Percentiles rank a stretch among this genome's conserved stretches.
These are phyloP conservation scores for Macquaria ambigua DNA, from an alignment of 2,113 vertebrate genomes.

Conservation along the genomic window DNA sequence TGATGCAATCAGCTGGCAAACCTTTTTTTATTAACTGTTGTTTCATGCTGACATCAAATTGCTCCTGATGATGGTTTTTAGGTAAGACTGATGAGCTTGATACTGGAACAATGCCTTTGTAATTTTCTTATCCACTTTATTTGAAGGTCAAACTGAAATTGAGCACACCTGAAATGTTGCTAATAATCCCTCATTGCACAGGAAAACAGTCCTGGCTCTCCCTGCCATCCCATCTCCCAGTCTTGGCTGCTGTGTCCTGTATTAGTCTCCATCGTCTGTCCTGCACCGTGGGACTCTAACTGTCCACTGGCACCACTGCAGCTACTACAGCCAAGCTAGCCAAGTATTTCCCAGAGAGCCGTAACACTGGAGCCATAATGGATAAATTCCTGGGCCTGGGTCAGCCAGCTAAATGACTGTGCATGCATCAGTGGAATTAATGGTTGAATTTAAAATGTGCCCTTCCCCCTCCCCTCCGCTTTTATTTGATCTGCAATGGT, in stretches of 20 bases:
- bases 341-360: slow-evolving; percentile 33
- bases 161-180: no score
- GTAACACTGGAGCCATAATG: slow-evolving; percentile 39
- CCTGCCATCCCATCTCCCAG: slow-evolving; percentile 9
- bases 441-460: slow-evolving; percentile 22
- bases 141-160: no score
- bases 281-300: slow-evolving; percentile 28
- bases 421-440: slow-evolving; percentile 38
- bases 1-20: no score
- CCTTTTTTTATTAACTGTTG: no score
- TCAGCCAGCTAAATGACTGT: slow-evolving; percentile 34
- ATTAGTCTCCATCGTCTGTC: slow-evolving; percentile 49
- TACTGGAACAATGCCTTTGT: no score
- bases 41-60: no score
- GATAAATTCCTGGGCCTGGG: slow-evolving; percentile 39
- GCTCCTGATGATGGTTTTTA: no score
- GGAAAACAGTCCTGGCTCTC: not conserved
- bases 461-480: not conserved
- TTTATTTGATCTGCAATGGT: slow-evolving; percentile 45
- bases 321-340: slow-evolving; percentile 23
- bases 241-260: slow-evolving; percentile 16
- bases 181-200: not conserved
- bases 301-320: slow-evolving; percentile 41
- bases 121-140: no score
- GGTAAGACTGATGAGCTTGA: no score